Evolutionary conservation across 2,797 vertebrate genomes (phyloP), one percentile per base, ranked within the genome.

Genomic region (Argyrosomus regius): DNA sequence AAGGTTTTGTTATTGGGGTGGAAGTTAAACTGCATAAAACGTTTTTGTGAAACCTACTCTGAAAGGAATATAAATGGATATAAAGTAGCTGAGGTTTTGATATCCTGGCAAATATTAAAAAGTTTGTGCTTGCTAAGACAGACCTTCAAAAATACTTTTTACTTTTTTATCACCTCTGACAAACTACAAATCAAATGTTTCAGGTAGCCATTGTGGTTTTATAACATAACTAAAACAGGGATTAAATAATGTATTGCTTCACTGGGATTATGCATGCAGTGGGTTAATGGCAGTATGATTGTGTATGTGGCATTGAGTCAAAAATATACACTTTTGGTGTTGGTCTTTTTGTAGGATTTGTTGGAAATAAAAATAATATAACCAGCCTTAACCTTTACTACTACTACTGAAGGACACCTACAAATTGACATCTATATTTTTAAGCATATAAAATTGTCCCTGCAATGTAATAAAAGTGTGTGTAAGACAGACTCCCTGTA

Each of bases 131-230:
- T 22, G 20, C 31, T 54, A 6, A 28, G 0, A 65, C 13, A 45
- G 16, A 28, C 18, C 4, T 56, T n/a, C 12, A 13, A n/a, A 6
- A 52, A 52, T 4, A 41, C 1, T 13, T 18, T 43, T 14, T 20
- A 3, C 24, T 3, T 20, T 18, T 28, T 14, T 20, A 3, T 26
- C 43, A 22, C 41, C 9, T 0, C 58, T 64, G n/a, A 74, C 41
- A 41, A 66, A 43, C 46, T 46, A 18, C 5, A 59, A 16, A 26
- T 16, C 22, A 52, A 67, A 67, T 67, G 45, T 64, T 57, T 48
- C 16, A 43, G 4, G 17, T 46, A 48, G 18, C 3, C 31, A 6
- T 7, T 49, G 12, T 6, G 11, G 24, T 45, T 48, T 56, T 35
- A 12, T 20, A 53, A 57, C 2, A 5, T 18, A 20, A 45, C 26